phyloP scores from a whole-genome alignment of 2,888 invertebrate species.

The Oithona nana region DNA sequence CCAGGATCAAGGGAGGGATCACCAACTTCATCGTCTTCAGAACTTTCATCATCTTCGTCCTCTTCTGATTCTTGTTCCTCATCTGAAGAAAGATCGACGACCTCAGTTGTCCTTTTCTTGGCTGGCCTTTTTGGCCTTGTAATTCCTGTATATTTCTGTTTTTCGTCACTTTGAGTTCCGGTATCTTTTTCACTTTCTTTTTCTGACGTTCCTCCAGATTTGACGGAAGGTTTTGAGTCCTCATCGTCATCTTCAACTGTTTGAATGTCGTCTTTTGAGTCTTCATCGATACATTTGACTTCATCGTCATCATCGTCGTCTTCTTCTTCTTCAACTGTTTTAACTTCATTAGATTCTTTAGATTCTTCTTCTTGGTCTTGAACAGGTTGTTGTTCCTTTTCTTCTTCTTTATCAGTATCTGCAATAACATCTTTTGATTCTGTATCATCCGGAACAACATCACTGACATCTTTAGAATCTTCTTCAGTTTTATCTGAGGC shows the following conservation, averaged over 20 bases:
- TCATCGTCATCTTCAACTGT: too few relatives aligned
- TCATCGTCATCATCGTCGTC: neutral
- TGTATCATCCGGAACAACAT: too few relatives aligned
- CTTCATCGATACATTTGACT: neutral
- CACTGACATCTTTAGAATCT: too few relatives aligned
- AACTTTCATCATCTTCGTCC: neutral
- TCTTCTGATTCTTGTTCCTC: neutral
- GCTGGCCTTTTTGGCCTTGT: neutral
- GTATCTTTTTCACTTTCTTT: neutral
- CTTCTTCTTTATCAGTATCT: too few relatives aligned
- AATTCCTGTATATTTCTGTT: too few relatives aligned
- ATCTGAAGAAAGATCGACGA: neutral
- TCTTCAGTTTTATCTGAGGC: too few relatives aligned
- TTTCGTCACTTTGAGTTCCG: too few relatives aligned
- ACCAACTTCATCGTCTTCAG: neutral
- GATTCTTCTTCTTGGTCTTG: neutral
- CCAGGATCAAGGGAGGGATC: neutral
- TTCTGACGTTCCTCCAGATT: neutral
- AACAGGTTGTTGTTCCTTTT: too few relatives aligned
- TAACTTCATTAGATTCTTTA: neutral
- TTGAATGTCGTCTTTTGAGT: too few relatives aligned
- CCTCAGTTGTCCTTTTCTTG: neutral
- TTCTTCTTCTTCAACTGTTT: neutral
- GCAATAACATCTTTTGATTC: too few relatives aligned
- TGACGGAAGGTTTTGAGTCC: too few relatives aligned